These are phyloP conservation scores for Aelia acuminata DNA, from an alignment of 2,888 invertebrate species.

Conservation along the genomic window DNA sequence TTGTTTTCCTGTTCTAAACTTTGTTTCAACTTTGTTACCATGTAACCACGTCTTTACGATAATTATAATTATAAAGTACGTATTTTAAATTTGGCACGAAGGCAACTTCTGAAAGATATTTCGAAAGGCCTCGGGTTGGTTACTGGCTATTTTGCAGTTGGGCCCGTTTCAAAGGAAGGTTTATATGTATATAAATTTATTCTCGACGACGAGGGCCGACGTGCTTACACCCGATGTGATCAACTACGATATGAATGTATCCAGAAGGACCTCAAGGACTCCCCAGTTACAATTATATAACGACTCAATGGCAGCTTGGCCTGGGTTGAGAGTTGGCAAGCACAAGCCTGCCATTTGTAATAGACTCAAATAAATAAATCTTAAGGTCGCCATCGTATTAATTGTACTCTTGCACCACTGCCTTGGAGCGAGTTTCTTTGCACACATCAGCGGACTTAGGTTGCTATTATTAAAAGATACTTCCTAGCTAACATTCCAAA, in stretches of 20 bases:
- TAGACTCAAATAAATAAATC: background rate
- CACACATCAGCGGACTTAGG: too few relatives aligned
- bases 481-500: background rate
- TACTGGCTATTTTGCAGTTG: background rate
- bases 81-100: background rate
- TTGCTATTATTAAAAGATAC: too few relatives aligned
- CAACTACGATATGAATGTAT: conserved; percentile 38
- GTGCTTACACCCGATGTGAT: background rate
- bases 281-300: background rate
- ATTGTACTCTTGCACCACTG: background rate
- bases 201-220: background rate
- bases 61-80: background rate
- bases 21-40: too few relatives aligned
- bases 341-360: background rate
- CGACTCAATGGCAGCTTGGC: background rate
- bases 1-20: too few relatives aligned
- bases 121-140: background rate
- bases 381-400: background rate
- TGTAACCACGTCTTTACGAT: too few relatives aligned
- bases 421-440: background rate
- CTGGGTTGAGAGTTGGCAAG: background rate
- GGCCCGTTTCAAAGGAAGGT: background rate
- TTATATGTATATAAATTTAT: too few relatives aligned
- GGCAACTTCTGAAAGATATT: background rate
- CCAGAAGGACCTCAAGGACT: background rate